phyloP scores from a whole-genome alignment of 2,888 invertebrate genomes.

The Drosophila infuscata region DNA sequence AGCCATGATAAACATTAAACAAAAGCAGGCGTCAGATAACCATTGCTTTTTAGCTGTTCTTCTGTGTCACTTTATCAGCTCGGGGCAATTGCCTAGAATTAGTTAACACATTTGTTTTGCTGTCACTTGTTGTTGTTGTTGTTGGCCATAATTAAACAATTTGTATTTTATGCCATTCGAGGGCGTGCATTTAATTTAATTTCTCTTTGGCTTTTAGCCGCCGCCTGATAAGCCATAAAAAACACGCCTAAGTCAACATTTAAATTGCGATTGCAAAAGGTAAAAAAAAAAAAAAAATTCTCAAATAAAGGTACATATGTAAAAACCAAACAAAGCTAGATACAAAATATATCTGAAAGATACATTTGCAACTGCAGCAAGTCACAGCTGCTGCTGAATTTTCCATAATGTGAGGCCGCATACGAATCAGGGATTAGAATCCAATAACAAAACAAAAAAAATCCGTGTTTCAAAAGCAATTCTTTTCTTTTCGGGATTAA shows the following conservation, averaged over 20 bases:
- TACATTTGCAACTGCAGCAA: slow-evolving; percentile 42
- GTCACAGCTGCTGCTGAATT: slow-evolving; percentile 18
- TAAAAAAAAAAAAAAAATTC: background rate
- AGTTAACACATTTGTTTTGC: slow-evolving; percentile 70
- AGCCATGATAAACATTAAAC: slow-evolving; percentile 38
- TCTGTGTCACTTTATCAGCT: slow-evolving; percentile 59
- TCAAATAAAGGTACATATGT: slow-evolving; percentile 16
- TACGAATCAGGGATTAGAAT: slow-evolving; percentile 46
- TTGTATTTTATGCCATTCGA: slow-evolving; percentile 62
- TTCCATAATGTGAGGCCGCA: slow-evolving; percentile 43
- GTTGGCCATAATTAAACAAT: slow-evolving; percentile 79
- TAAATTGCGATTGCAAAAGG: slow-evolving; percentile 74
- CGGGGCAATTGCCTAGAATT: slow-evolving; percentile 71
- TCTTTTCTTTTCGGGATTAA: slow-evolving; percentile 15
- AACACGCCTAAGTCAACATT: slow-evolving; percentile 81
- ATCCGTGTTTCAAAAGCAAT: slow-evolving; percentile 4
- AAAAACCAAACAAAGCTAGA: slow-evolving; percentile 8
- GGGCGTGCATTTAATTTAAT: slow-evolving; percentile 71
- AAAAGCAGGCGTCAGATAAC: slow-evolving; percentile 37
- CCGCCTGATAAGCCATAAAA: slow-evolving; percentile 62
- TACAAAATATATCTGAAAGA: slow-evolving; percentile 23
- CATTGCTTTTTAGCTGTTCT: slow-evolving; percentile 23
- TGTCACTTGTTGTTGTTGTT: slow-evolving; percentile 26
- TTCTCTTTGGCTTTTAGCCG: slow-evolving; percentile 68
- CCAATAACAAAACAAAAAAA: background rate